phyloP scores from a whole-genome alignment of 2,113 vertebrate genomes.

The Pipra filicauda region DNA sequence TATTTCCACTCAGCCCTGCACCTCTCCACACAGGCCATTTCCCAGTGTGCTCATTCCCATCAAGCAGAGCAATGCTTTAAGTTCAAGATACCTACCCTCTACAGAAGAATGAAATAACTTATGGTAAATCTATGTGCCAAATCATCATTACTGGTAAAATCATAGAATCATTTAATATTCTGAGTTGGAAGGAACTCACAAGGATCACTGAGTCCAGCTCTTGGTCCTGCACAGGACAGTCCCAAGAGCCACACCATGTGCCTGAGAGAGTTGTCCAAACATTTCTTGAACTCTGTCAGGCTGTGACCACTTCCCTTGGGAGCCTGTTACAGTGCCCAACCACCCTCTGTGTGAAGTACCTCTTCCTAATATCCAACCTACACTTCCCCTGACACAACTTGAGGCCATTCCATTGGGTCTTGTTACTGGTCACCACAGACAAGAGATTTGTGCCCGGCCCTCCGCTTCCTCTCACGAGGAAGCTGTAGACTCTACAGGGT shows the following conservation, averaged over 20 bases:
- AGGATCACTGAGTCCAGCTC: background rate
- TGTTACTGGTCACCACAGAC: background rate
- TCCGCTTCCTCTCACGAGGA: background rate
- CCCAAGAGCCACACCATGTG: background rate
- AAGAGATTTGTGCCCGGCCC: background rate
- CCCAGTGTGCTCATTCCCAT: background rate
- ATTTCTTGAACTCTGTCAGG: too few relatives aligned
- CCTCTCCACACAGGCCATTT: background rate
- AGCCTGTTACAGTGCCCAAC: background rate
- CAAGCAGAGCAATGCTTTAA: background rate
- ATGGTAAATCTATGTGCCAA: background rate
- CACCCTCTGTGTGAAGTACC: background rate
- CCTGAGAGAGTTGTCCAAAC: rapidly evolving
- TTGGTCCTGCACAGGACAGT: background rate
- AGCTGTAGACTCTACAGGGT: background rate
- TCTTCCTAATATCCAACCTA: background rate
- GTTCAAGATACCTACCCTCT: background rate
- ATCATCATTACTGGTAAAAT: background rate
- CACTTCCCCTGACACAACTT: background rate
- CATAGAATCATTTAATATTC: background rate
- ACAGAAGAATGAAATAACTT: background rate
- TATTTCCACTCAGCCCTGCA: background rate
- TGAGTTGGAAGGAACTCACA: background rate
- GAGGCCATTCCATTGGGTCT: rapidly evolving
- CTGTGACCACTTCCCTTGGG: background rate